These are phyloP conservation scores for Cyanistes caeruleus DNA, from an alignment of 2,113 vertebrate genomes.

Conservation along the genomic window DNA sequence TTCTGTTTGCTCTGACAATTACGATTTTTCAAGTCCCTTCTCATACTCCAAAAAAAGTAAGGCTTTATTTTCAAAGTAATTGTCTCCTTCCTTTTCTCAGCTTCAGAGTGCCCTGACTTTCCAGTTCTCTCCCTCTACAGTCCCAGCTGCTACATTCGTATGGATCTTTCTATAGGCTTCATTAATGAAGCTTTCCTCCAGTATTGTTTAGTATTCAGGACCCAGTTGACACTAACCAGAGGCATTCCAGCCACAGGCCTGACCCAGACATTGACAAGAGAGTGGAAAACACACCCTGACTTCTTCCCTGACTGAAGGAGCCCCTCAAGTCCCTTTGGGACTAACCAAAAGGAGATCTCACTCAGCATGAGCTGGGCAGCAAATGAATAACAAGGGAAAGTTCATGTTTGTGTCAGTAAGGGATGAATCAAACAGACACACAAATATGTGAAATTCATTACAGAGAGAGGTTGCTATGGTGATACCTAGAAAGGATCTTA, in stretches of 20 bases:
- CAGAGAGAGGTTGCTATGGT: slow-evolving; percentile 42
- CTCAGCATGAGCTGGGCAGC: background rate
- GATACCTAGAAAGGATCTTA: slow-evolving; percentile 19
- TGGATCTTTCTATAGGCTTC: background rate
- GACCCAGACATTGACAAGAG: background rate
- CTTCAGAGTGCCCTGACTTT: background rate
- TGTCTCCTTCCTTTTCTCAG: background rate
- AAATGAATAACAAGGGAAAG: background rate
- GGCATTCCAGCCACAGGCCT: background rate
- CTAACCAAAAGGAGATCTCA: background rate
- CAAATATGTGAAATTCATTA: slow-evolving; percentile 3
- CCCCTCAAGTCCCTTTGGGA: background rate
- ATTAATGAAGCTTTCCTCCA: background rate
- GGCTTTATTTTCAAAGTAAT: background rate
- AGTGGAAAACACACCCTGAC: background rate
- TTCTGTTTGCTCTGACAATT: background rate
- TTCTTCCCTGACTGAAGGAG: background rate
- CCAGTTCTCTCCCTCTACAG: background rate
- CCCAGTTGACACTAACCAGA: background rate
- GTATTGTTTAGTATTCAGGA: background rate
- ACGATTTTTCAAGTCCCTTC: background rate
- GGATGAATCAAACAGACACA: slow-evolving; percentile 15
- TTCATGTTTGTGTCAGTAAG: slow-evolving; percentile 24
- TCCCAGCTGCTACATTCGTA: background rate
- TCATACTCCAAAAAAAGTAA: background rate